Evolutionary conservation across 2,113 vertebrate species (phyloP).

Genomic region (Peromyscus maniculatus): DNA sequence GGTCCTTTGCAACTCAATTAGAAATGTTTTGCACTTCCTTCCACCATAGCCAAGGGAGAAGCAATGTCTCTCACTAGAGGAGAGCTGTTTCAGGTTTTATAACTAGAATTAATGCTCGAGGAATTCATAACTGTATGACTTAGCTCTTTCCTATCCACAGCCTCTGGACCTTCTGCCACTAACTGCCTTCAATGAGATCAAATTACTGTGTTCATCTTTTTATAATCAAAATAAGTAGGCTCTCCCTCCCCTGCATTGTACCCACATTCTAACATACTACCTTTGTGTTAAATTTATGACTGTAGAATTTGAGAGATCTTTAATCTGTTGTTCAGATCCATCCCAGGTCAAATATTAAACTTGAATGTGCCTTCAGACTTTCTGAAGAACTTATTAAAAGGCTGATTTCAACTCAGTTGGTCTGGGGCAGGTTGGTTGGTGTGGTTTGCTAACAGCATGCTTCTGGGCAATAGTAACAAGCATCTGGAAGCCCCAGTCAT

Average conservation of each 20-base stretch:
- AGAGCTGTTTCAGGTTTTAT: background rate
- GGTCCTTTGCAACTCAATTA: slow-evolving; percentile 64
- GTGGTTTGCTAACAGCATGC: background rate
- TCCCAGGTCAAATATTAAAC: background rate
- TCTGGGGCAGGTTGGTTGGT: background rate
- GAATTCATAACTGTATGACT: slow-evolving; percentile 35
- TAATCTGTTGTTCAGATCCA: background rate
- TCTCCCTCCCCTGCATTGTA: background rate
- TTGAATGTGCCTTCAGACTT: background rate
- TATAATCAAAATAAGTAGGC: slow-evolving; percentile 9
- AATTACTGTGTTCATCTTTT: slow-evolving; percentile 12
- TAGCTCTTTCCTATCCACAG: background rate
- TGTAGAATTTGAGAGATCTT: background rate
- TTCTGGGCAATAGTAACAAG: background rate
- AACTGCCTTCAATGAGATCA: background rate
- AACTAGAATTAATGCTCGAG: background rate
- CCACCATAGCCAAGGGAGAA: slow-evolving; percentile 43
- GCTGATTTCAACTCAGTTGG: background rate
- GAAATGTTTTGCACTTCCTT: slow-evolving; percentile 65
- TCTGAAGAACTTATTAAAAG: background rate
- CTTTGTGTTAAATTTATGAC: background rate
- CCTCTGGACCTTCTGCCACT: background rate
- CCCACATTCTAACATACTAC: background rate
- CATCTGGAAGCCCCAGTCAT: background rate
- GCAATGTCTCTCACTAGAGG: background rate